Base-by-base conservation (phyloP, 2,888 invertebrate species). In the Villa cingulata region DNA sequence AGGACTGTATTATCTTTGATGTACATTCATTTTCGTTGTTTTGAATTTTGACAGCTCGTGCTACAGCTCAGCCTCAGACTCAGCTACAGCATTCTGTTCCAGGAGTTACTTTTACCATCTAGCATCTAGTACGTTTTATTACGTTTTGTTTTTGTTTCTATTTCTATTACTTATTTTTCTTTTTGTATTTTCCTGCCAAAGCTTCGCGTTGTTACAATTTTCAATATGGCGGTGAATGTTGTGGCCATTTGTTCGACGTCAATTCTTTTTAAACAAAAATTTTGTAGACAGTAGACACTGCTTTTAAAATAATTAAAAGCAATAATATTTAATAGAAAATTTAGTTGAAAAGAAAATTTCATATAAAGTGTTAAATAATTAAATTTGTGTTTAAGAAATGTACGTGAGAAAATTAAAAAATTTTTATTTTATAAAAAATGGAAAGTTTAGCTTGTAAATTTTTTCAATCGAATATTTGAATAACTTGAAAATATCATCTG, bases 161-260 rank as follows among this genome's bases (percentile, higher is more conserved):
- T 27, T 27, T 27, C 10, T 27, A 27, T 27, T 27, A 6, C 2
- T 27, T 27, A 27, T 27, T 27, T 10, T 27, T 27, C 27, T 27
- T 41, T 19, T 4, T 41, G 29, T 32, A 23, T 18, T 52, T 44
- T 51, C 42, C 50, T 55, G 54, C 54, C 49, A 53, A 54, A 55
- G 55, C 57, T 57, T 58, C 58, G 58, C 58, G 56, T 57, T 57
- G 57, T 57, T 56, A 56, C 52, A 57, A 56, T 56, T 57, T 76
- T 72, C 75, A 77, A 77, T 73, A 78, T 78, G 78, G 78, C 77
- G 75, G 71, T 72, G 68, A 70, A 72, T 76, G 74, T 76, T 75
- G 74, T 76, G 74, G 72, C 71, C 72, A 71, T 70, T 71, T 69
- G 62, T 63, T 65, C 71, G 70, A 69, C 68, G 70, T 71, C 70